These are phyloP conservation scores for Melitaea athalia DNA, from an alignment of 2,888 invertebrate species.

Conservation along the genomic window DNA sequence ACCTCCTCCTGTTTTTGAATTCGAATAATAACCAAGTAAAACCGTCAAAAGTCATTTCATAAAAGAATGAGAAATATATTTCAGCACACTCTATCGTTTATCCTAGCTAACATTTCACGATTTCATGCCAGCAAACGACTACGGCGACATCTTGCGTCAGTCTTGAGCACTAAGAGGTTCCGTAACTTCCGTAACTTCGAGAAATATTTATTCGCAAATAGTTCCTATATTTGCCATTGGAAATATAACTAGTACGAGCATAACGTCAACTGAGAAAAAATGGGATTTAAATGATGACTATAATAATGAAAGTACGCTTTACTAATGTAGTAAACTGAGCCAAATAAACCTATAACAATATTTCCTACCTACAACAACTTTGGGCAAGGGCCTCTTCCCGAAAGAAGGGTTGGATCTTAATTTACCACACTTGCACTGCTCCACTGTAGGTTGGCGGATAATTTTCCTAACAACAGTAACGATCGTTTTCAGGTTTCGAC, in stretches of 20 bases:
- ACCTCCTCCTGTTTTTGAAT: no score
- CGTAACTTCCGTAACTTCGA: not conserved
- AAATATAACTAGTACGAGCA: not conserved
- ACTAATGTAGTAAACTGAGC: no score
- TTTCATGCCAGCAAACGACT: not conserved
- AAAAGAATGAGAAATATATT: not conserved
- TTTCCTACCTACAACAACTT: no score
- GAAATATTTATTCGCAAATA: not conserved
- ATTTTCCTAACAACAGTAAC: no score
- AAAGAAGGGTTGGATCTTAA: not conserved
- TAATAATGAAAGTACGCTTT: no score
- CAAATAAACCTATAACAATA: no score
- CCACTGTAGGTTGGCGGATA: not conserved
- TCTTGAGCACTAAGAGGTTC: not conserved
- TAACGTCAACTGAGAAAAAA: not conserved
- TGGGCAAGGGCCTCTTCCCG: not conserved
- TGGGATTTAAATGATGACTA: not conserved
- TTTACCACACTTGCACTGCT: not conserved
- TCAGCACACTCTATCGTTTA: not conserved
- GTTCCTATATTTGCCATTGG: not conserved
- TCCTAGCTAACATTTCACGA: not conserved
- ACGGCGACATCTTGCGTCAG: conserved; percentile 1
- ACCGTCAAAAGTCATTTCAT: not conserved
- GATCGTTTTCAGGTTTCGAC: no score
- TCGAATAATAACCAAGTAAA: no score